Conservation (phyloP, 92 coral and sea anemone species). For the Isaurus tuberculatus region DNA sequence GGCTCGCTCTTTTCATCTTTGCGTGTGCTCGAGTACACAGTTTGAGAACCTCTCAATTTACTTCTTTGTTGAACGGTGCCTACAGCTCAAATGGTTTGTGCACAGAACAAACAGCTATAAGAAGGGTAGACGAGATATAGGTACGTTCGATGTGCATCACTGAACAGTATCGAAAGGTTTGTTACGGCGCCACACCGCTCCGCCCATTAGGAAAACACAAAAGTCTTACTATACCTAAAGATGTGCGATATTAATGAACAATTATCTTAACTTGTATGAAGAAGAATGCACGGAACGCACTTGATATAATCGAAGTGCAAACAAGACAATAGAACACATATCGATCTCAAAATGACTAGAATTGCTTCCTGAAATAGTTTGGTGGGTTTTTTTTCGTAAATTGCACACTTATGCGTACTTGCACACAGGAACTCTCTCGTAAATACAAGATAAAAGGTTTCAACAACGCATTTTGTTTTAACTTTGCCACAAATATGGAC, state of each 20-base stretch:
- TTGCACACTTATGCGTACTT: background rate
- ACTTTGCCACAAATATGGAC: background rate
- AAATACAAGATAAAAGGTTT: background rate
- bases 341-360: conserved; percentile 12
- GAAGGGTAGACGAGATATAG: conserved; percentile 8
- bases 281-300: conserved; percentile 48
- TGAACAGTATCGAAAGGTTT: conserved; percentile 27
- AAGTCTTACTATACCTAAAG: conserved; percentile 33
- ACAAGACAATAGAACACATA: conserved; percentile 30
- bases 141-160: conserved; percentile 27
- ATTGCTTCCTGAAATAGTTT: conserved; percentile 41
- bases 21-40: background rate
- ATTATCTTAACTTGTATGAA: conserved; percentile 30
- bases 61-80: background rate
- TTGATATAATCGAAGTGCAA: conserved; percentile 29
- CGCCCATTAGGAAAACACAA: conserved; percentile 36
- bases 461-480: background rate
- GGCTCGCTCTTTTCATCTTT: conserved; percentile 11
- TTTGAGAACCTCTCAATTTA: background rate
- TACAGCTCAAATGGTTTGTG: conserved; percentile 18
- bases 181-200: conserved; percentile 41
- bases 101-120: conserved; percentile 11
- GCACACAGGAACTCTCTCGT: background rate
- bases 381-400: background rate
- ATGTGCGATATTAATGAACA: conserved; percentile 31